A percentile compares a stretch with the other conserved stretches of the same genome.
These are phyloP conservation scores for Muraenolepis orangiensis DNA, from an alignment of 2,797 vertebrate species.

Conservation along the genomic window DNA sequence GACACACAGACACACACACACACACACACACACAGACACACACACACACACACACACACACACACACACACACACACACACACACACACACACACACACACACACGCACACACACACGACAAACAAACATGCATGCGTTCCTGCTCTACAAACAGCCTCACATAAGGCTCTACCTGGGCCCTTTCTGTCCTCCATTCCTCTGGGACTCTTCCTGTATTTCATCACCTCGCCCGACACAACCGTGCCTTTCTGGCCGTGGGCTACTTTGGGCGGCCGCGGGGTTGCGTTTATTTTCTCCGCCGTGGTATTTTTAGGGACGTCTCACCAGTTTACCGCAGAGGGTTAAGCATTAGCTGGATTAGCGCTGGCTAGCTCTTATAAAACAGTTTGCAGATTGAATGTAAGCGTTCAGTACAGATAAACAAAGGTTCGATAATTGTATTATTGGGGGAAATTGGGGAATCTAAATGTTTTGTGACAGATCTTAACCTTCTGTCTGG, in stretches of 20 bases:
- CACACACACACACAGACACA: no score
- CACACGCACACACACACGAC: neutral
- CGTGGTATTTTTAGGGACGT: neutral
- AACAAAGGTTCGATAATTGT: no score
- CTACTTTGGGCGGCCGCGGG: neutral
- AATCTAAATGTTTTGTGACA: neutral
- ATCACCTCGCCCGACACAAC: neutral
- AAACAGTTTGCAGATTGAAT: neutral
- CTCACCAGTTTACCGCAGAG: neutral
- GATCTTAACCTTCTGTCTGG: neutral
- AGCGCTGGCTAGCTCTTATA: neutral
- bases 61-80: slow-evolving; percentile 25
- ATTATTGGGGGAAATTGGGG: neutral
- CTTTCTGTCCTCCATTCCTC: neutral
- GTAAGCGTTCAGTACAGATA: neutral
- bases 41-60: slow-evolving; percentile 7
- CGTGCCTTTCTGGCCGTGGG: neutral
- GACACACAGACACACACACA: neutral
- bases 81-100: slow-evolving; percentile 20
- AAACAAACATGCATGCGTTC: slow-evolving; percentile 1
- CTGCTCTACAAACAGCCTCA: neutral
- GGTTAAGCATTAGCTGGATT: neutral
- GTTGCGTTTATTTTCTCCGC: neutral
- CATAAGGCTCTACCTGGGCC: neutral
- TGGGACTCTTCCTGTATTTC: neutral